Evolutionary conservation across 2,888 invertebrate genomes (phyloP), one percentile per base, ranked within the genome.

Genomic region (Tiliacea aurago): DNA sequence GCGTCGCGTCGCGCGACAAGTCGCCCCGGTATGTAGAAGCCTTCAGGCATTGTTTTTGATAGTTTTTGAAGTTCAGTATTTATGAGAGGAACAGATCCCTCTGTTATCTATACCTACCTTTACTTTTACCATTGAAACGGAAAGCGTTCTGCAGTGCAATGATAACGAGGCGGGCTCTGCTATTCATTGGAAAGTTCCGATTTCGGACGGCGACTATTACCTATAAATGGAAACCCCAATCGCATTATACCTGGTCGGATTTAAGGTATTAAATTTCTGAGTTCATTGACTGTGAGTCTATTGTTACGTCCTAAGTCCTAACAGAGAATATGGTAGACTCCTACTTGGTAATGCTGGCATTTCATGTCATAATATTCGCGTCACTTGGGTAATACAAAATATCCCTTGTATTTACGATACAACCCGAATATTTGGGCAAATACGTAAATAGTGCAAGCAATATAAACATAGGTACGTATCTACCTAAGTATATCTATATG

Each of bases 141-240:
- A 66, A 66, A 56, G 45, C 76, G 67, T 81, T 55, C 76, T 77
- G 81, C 81, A 62, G 47, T 55, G 59, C 55, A 47, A 47, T 37
- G 81, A 81, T 81, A 77, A 66, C 67, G 77, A 55, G n/a, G 28
- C 20, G 28, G 66, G 37, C 61, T 53, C 20, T 15, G 51, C 81
- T 51, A 68, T 76, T 78, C 77, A 78, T 81, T 3, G 51, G 45
- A 1, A 47, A 62, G 51, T 81, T 81, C 33, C 56, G 68, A 63
- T 68, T 76, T 78, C 13, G 51, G 45, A 56, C 81, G 28, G 41
- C 45, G 28, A 62, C 65, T 80, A 28, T n/a, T 56, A 66, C 49
- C 28, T 56, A 56, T 81, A 81, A 67, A 51, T 81, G 68, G 51
- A 65, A 62, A 56, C 76, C 81, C 62, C 10, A 62, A 66, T 56